Conservation (phyloP, 2,888 invertebrate genomes). For the Nephrotoma appendiculata region DNA sequence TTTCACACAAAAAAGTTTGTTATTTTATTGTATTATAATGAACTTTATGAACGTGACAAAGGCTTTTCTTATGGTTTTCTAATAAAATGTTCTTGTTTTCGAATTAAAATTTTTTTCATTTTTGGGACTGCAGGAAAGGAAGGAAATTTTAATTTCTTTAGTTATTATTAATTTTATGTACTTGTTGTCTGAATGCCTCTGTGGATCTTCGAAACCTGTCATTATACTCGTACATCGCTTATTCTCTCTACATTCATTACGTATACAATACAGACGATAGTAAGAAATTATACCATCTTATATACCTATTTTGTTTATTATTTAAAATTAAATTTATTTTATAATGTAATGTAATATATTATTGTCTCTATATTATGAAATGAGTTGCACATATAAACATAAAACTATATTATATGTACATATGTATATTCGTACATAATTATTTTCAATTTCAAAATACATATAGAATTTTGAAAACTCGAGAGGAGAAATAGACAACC, state of each 20-base stretch:
- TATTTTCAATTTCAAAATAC: no score
- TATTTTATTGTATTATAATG: slow-evolving; percentile 1
- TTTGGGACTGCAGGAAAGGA: background rate
- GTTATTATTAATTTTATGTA: background rate
- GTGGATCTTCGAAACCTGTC: background rate
- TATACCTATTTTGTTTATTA: background rate
- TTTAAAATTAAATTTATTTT: background rate
- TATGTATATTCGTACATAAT: background rate
- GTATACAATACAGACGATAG: background rate
- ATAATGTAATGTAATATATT: background rate
- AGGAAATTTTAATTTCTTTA: background rate
- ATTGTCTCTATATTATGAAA: background rate
- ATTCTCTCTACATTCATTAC: background rate
- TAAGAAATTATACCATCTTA: background rate
- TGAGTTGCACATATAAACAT: background rate
- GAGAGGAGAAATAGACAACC: background rate
- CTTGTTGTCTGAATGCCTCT: background rate
- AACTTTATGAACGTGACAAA: background rate
- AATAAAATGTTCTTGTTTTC: background rate
- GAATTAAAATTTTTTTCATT: background rate
- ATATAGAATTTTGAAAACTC: background rate
- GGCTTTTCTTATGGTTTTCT: background rate
- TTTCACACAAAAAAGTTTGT: background rate
- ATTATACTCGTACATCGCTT: background rate
- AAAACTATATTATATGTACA: background rate